Percentiles rank a stretch among this genome's conserved stretches.
These are phyloP conservation scores for Ectropis crepuscularia DNA, from an alignment of 2,888 invertebrate species.

Conservation along the genomic window DNA sequence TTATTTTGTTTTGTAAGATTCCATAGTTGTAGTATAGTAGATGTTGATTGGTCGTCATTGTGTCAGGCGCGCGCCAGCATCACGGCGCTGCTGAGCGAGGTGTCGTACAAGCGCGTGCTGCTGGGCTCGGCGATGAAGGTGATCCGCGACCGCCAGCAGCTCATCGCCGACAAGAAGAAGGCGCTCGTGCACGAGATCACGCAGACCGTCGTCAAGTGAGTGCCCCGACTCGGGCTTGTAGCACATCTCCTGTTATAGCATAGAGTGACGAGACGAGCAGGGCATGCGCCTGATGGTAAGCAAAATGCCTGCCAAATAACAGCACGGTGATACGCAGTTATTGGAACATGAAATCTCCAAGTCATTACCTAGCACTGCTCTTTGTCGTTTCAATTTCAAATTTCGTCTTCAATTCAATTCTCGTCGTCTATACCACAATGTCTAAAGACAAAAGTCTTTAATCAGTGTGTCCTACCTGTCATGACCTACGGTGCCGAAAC, in stretches of 20 bases:
- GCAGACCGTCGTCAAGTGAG: slow-evolving; percentile 92
- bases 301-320: no score
- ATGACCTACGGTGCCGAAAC: no score
- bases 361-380: background rate
- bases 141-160: slow-evolving; percentile 92
- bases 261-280: no score
- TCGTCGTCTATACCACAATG: no score
- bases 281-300: no score
- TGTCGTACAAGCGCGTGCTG: slow-evolving; percentile 90
- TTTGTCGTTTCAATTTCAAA: background rate
- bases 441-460: no score
- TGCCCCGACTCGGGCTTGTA: no score
- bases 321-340: no score
- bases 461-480: no score
- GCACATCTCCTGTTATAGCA: no score
- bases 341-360: background rate
- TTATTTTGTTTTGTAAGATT: no score
- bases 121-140: slow-evolving; percentile 91
- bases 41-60: slow-evolving; percentile 49
- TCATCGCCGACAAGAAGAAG: slow-evolving; percentile 94
- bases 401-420: background rate
- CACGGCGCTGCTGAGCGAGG: slow-evolving; percentile 74
- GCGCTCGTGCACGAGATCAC: slow-evolving; percentile 94
- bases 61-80: slow-evolving; percentile 83
- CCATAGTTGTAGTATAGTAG: no score